phyloP scores from a whole-genome alignment of 2,888 invertebrate genomes.

The Diplazon laetatorius region DNA sequence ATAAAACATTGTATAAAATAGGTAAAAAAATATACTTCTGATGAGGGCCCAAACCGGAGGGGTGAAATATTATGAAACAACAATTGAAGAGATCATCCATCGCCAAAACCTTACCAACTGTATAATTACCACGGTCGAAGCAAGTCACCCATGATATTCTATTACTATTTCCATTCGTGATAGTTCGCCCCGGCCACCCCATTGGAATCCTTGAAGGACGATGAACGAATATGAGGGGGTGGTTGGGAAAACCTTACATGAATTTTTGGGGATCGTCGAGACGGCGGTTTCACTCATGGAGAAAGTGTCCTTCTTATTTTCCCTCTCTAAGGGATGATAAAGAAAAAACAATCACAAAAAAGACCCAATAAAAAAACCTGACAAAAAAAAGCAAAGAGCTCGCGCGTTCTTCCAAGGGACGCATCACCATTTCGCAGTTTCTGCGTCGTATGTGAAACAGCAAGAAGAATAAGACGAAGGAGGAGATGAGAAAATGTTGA shows the following conservation, averaged over 20 bases:
- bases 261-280: conserved; percentile 21
- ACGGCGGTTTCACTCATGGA: conserved; percentile 36
- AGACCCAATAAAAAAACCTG: too few relatives aligned
- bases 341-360: conserved; percentile 11
- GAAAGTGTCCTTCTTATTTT: conserved; percentile 50
- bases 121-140: too few relatives aligned
- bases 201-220: too few relatives aligned
- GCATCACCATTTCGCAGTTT: background rate
- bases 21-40: too few relatives aligned
- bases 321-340: conserved; percentile 18
- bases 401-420: conserved; percentile 6
- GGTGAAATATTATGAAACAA: too few relatives aligned
- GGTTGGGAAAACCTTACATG: conserved; percentile 23
- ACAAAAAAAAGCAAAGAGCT: conserved; percentile 44
- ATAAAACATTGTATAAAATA: too few relatives aligned
- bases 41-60: too few relatives aligned
- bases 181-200: background rate
- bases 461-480: background rate
- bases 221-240: conserved; percentile 48
- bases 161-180: background rate
- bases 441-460: conserved; percentile 26
- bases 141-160: too few relatives aligned
- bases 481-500: conserved; percentile 27
- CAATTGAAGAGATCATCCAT: too few relatives aligned
- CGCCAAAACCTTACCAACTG: too few relatives aligned